Evolutionary conservation across 2,113 vertebrate genomes (phyloP).

Genomic region (Channa argus): DNA sequence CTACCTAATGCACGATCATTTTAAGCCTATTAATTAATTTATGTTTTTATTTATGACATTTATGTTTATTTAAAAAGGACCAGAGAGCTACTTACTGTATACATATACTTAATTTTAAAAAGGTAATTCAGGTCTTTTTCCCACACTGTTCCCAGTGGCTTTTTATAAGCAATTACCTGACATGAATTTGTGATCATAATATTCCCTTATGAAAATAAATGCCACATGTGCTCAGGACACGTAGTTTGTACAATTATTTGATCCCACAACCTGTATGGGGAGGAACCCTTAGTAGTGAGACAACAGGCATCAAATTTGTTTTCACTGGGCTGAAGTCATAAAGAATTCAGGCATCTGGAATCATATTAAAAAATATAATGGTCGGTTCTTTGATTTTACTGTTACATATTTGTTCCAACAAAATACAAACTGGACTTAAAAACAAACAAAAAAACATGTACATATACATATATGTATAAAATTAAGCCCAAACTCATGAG

Average conservation of each 20-base stretch:
- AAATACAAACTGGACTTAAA: background rate
- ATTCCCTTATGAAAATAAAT: slow-evolving; percentile 10
- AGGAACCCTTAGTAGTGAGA: slow-evolving; percentile 10
- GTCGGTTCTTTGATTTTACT: background rate
- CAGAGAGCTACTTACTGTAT: background rate
- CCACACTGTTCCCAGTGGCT: background rate
- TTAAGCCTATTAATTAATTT: background rate
- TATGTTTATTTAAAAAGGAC: background rate
- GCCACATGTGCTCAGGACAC: slow-evolving; percentile 1
- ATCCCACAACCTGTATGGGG: slow-evolving; percentile 21
- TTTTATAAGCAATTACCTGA: slow-evolving; percentile 16
- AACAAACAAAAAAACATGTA: background rate
- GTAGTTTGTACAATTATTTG: slow-evolving; percentile 10
- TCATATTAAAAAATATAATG: background rate
- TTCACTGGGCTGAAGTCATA: background rate
- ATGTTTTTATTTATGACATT: no score
- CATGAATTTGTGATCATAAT: slow-evolving; percentile 17
- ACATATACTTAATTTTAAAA: slow-evolving; percentile 6
- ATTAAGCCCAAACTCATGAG: no score
- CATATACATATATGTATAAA: no score
- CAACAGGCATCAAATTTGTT: background rate
- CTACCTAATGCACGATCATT: background rate
- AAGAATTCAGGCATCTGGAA: background rate
- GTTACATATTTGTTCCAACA: background rate
- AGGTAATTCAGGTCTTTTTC: slow-evolving; percentile 16